Conservation (phyloP, 2,113 vertebrate species). For the Ictalurus furcatus region DNA sequence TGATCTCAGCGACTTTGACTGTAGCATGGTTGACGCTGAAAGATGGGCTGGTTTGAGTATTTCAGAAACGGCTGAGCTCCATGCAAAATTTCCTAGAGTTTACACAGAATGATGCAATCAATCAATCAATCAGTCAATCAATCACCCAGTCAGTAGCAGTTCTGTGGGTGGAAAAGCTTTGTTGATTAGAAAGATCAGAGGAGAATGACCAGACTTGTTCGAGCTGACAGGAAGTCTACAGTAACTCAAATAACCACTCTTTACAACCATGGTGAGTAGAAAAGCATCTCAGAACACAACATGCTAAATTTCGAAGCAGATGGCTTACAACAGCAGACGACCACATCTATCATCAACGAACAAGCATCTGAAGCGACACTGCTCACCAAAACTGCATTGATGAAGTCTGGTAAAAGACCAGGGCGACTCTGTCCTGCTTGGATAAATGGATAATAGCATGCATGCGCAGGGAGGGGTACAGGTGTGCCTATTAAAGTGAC, state of each 20-base stretch:
- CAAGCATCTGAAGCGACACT: background rate
- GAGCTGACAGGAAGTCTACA: background rate
- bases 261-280: background rate
- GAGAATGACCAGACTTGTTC: background rate
- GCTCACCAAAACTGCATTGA: background rate
- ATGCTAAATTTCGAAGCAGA: background rate
- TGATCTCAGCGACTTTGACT: background rate
- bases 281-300: background rate
- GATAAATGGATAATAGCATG: background rate
- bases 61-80: background rate
- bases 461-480: background rate
- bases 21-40: background rate
- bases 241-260: background rate
- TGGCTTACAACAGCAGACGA: background rate
- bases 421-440: background rate
- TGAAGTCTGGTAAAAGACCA: background rate
- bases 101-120: too few relatives aligned
- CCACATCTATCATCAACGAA: background rate
- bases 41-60: background rate
- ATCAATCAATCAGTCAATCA: too few relatives aligned
- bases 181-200: background rate
- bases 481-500: background rate
- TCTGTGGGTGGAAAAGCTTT: background rate
- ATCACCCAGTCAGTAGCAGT: too few relatives aligned
- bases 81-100: too few relatives aligned